Percentiles rank a stretch among this genome's conserved stretches.
Evolutionary conservation across 2,113 vertebrate species (phyloP).

Genomic region (Ariopsis seemanni): DNA sequence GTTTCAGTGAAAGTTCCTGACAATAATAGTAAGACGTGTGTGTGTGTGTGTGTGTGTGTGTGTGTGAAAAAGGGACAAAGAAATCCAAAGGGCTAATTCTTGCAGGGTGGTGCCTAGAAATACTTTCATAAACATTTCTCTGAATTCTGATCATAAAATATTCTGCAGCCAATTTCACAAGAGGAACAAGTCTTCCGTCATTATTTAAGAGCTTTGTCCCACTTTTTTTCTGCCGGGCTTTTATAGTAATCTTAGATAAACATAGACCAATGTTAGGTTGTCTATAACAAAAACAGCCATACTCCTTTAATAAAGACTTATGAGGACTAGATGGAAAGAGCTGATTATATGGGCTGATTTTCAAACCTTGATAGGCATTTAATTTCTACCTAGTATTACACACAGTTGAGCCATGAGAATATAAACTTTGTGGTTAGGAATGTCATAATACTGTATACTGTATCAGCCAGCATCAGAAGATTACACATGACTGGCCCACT

Average conservation of each 20-base stretch:
- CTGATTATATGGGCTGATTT: neutral
- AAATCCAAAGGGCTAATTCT: conserved; percentile 33
- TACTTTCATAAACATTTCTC: conserved; percentile 48
- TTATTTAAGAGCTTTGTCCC: conserved; percentile 33
- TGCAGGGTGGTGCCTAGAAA: conserved; percentile 37
- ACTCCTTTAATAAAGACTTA: conserved; percentile 4
- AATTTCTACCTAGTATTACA: neutral
- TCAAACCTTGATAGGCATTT: neutral
- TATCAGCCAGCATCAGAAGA: neutral
- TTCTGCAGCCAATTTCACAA: conserved; percentile 32
- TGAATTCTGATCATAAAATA: conserved; percentile 48
- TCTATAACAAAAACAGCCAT: conserved; percentile 4
- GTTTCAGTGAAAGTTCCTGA: neutral
- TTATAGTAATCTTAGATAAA: conserved; percentile 1
- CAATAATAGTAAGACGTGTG: neutral
- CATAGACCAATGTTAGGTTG: neutral
- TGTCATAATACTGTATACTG: neutral
- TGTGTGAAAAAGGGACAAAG: conserved; percentile 14
- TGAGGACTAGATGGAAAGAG: neutral
- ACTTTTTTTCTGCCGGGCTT: conserved; percentile 5
- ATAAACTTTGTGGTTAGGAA: neutral
- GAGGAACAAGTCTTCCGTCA: conserved; percentile 23
- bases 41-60: neutral
- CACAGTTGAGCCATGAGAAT: neutral
- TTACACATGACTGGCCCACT: neutral